Evolutionary conservation across 23 tunicate species (phyloP), one percentile per base, ranked within the genome.

Genomic region (Trididemnum nubilum): DNA sequence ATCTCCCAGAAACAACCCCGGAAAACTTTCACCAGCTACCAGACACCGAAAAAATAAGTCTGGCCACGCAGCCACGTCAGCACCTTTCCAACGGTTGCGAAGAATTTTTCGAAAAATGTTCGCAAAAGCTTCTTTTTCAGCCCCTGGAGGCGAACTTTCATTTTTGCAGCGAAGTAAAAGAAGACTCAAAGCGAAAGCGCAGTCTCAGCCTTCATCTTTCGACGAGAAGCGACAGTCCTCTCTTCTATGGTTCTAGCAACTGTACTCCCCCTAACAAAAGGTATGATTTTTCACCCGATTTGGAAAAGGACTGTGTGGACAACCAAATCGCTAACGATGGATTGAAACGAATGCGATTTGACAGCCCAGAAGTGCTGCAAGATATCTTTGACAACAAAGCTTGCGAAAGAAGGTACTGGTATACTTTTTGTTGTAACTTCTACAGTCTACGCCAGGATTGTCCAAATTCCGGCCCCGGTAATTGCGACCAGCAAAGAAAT

Each of bases 121-220:
- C 76, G 1, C 33, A 39, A 26, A 37, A 28, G 19, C 24, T 33
- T 21, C 33, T 33, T 7, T 29, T 34, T 21, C 3, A 54, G 44
- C 83, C 83, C 22, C 34, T 80, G 2, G 33, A 27, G 1, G 87
- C 70, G 0, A 25, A 1, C 18, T 73, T 72, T 35, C 87, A 83
- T 35, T 36, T 83, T 36, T 83, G 87, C 25, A 26, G 87, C 29
- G 71, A 73, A 22, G 81, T 73, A 73, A 51, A 21, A 2, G 77
- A 58, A 37, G 35, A 35, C 21, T 83, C 87, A 5, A 9, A 44
- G 1, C 57, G 87, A 36, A 83, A 83, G 34, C 72, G 61, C 1
- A 58, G 81, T 73, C 59, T 24, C 2, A 83, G 87, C 36, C 69
- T 83, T 37, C 72, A 66, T 0, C 35, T 61, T 12, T 33, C 37